phyloP scores from a whole-genome alignment of 2,113 vertebrate genomes.

The Sula dactylatra region DNA sequence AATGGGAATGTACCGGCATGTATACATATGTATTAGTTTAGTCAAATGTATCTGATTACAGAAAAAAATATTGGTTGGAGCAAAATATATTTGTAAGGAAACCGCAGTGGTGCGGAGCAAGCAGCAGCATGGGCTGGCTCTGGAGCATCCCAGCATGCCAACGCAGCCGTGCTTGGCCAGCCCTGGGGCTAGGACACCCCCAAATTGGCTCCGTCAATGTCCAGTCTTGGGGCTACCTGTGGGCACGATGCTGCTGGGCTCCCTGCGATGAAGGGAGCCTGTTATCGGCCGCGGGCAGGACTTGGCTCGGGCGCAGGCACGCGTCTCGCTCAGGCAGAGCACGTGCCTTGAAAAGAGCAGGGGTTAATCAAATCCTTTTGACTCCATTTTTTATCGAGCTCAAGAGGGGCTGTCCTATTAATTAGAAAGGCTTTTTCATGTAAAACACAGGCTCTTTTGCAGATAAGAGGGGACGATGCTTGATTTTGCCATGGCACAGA shows the following conservation, averaged over 20 bases:
- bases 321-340: neutral
- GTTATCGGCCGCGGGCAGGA: neutral
- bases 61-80: neutral
- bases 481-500: neutral
- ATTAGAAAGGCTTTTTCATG: slow-evolving; percentile 58
- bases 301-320: neutral
- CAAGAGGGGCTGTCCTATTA: slow-evolving; percentile 44
- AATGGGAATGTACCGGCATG: slow-evolving; percentile 50
- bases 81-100: neutral
- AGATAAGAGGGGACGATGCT: slow-evolving; percentile 26
- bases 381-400: slow-evolving; percentile 35
- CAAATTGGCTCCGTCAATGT: rapidly evolving
- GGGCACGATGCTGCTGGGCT: neutral
- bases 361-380: slow-evolving; percentile 59
- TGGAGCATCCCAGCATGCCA: neutral
- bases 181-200: neutral
- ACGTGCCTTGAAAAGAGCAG: neutral
- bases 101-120: neutral
- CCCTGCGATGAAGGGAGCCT: neutral
- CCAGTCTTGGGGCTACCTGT: rapidly evolving
- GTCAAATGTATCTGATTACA: slow-evolving; percentile 56
- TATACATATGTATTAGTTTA: slow-evolving; percentile 73
- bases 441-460: slow-evolving; percentile 20
- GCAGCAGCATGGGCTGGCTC: neutral
- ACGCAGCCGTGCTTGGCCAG: rapidly evolving